Evolutionary conservation across 2,113 vertebrate genomes (phyloP).

Genomic region (Muscicapa adusta): DNA sequence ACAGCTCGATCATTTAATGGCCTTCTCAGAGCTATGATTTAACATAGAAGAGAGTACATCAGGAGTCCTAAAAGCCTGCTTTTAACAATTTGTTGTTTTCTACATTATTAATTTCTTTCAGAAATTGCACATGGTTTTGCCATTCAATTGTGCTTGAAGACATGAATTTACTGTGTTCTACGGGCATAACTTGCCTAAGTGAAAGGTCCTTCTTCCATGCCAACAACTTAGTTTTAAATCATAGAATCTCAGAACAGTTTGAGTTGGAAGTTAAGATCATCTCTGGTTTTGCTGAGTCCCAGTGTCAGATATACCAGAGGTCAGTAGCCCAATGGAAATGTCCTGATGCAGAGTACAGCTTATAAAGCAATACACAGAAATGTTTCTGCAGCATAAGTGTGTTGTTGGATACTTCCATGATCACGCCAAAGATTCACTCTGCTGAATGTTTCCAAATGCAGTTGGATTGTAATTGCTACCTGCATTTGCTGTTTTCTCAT

Average conservation of each 20-base stretch:
- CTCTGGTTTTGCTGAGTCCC: background rate
- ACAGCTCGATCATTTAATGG: background rate
- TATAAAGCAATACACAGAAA: background rate
- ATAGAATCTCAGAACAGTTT: background rate
- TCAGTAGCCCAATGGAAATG: background rate
- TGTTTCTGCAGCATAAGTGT: background rate
- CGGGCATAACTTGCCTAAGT: background rate
- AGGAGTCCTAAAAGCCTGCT: background rate
- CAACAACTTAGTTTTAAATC: background rate
- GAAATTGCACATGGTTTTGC: background rate
- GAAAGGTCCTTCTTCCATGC: background rate
- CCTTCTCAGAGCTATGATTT: background rate
- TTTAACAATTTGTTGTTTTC: background rate
- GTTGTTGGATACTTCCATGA: background rate
- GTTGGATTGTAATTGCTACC: background rate
- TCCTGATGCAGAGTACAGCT: background rate
- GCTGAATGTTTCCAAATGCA: background rate
- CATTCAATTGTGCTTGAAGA: background rate
- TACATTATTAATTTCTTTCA: background rate
- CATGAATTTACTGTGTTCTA: background rate
- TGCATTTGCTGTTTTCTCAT: background rate
- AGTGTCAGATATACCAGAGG: background rate
- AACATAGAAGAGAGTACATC: background rate
- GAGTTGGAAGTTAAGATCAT: background rate
- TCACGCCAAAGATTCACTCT: background rate